Evolutionary conservation across 1,140 invertebrate species (phyloP).

Genomic region (Ips nitidus): DNA sequence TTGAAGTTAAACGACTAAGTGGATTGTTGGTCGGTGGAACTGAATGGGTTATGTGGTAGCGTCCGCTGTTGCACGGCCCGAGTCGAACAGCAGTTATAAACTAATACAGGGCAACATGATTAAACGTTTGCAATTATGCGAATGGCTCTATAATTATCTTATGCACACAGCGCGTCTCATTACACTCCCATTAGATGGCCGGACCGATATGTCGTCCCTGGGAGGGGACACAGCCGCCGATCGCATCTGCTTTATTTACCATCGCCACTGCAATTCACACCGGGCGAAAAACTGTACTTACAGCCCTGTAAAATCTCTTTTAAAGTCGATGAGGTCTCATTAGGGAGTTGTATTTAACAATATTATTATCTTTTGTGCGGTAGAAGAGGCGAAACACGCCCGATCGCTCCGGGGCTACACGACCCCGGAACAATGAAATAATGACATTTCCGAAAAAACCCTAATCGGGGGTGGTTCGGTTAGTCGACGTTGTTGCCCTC

Average conservation of each 20-base stretch:
- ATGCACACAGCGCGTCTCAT: constrained; percentile 37
- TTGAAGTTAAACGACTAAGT: no score
- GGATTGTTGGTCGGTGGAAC: not conserved
- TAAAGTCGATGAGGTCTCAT: no score
- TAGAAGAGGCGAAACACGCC: not conserved
- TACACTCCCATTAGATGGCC: constrained; percentile 35
- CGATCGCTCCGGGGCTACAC: constrained; percentile 23
- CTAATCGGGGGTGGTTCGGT: not conserved
- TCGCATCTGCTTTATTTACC: constrained; percentile 29
- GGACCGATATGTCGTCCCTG: constrained; percentile 27
- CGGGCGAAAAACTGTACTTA: no score
- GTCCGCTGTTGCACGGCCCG: not conserved
- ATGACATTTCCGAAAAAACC: constrained; percentile 17
- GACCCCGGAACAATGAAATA: constrained; percentile 27
- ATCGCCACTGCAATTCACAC: constrained; percentile 1
- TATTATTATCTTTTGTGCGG: not conserved
- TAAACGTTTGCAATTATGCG: constrained; percentile 37
- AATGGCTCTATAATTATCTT: constrained; percentile 38
- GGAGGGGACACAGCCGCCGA: constrained; percentile 23
- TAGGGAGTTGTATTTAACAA: not conserved
- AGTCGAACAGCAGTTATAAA: constrained; percentile 26
- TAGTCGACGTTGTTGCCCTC: constrained; percentile 7
- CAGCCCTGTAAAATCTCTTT: no score
- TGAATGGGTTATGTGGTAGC: constrained; percentile 10
- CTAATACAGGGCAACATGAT: constrained; percentile 35